Conservation (phyloP, 2,888 invertebrate species). For the Fissipunctia ypsillon region DNA sequence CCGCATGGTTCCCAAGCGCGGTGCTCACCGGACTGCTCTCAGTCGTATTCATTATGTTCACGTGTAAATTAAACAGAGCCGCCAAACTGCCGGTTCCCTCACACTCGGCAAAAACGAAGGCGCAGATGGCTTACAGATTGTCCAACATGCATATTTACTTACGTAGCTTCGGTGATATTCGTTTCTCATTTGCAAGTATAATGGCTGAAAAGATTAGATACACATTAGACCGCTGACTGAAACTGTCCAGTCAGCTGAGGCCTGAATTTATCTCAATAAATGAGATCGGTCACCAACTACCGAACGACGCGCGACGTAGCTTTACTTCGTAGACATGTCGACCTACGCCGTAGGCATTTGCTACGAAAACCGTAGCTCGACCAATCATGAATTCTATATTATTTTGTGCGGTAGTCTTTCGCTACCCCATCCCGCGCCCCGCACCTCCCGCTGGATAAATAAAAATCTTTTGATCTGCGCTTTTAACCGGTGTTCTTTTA, state of each 20-base stretch:
- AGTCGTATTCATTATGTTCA: slow-evolving; percentile 27
- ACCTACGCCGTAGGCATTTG: slow-evolving; percentile 46
- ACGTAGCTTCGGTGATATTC: neutral
- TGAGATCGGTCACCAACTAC: too few species aligned
- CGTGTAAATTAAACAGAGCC: slow-evolving; percentile 26
- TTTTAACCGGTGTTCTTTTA: slow-evolving; percentile 66
- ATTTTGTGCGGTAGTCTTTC: slow-evolving; percentile 1
- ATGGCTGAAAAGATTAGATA: neutral
- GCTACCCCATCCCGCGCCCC: neutral
- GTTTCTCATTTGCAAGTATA: neutral
- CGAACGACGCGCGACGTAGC: slow-evolving; percentile 1
- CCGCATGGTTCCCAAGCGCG: neutral
- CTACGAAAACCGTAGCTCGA: slow-evolving; percentile 35
- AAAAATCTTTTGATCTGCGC: slow-evolving; percentile 70
- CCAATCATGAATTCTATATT: slow-evolving; percentile 18
- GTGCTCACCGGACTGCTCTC: slow-evolving; percentile 4
- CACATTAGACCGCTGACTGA: neutral
- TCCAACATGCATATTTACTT: neutral
- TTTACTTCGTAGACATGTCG: neutral
- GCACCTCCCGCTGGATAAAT: slow-evolving; percentile 40
- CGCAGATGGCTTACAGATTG: slow-evolving; percentile 4
- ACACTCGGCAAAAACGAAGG: neutral
- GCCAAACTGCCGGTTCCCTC: neutral
- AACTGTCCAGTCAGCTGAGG: neutral
- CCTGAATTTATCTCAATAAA: neutral